Evolutionary conservation across 2,888 invertebrate genomes (phyloP).

Genomic region (Orchestes rusci): DNA sequence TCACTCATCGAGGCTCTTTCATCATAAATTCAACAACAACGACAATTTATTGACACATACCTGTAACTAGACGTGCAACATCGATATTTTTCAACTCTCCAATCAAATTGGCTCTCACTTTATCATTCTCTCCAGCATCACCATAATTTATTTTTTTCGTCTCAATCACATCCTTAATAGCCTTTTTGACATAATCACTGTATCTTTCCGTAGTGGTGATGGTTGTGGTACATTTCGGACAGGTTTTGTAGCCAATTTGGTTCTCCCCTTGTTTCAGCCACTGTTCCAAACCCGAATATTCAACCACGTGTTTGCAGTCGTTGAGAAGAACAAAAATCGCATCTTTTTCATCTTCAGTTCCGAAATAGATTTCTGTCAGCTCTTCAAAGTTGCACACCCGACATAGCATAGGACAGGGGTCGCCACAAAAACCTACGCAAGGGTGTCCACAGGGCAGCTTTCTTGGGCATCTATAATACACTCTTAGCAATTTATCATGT

Average conservation of each 20-base stretch:
- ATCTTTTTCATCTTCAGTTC: slow-evolving; percentile 32
- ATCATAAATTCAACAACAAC: no score
- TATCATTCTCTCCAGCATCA: slow-evolving; percentile 20
- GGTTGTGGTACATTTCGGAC: slow-evolving; percentile 31
- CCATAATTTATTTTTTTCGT: slow-evolving; percentile 38
- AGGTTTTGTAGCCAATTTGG: slow-evolving; percentile 30
- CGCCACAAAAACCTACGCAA: slow-evolving; percentile 41
- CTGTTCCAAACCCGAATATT: slow-evolving; percentile 28
- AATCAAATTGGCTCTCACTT: no score
- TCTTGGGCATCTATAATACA: slow-evolving; percentile 3
- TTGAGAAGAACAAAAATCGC: slow-evolving; percentile 31
- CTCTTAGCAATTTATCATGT: no score
- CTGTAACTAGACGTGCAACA: no score
- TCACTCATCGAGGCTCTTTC: no score
- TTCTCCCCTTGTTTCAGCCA: slow-evolving; percentile 32
- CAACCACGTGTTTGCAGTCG: slow-evolving; percentile 34
- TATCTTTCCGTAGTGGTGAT: slow-evolving; percentile 32
- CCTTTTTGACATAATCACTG: slow-evolving; percentile 29
- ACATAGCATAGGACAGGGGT: slow-evolving; percentile 42
- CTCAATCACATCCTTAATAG: slow-evolving; percentile 26
- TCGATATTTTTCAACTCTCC: no score
- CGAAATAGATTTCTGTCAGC: slow-evolving; percentile 31
- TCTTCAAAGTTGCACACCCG: slow-evolving; percentile 29
- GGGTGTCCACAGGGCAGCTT: slow-evolving; percentile 47
- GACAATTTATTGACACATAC: no score